A percentile compares a stretch with the other conserved stretches of the same genome.
These are phyloP conservation scores for Pantelozetes paolii DNA, from an alignment of 2,888 invertebrate genomes.

Conservation along the genomic window DNA sequence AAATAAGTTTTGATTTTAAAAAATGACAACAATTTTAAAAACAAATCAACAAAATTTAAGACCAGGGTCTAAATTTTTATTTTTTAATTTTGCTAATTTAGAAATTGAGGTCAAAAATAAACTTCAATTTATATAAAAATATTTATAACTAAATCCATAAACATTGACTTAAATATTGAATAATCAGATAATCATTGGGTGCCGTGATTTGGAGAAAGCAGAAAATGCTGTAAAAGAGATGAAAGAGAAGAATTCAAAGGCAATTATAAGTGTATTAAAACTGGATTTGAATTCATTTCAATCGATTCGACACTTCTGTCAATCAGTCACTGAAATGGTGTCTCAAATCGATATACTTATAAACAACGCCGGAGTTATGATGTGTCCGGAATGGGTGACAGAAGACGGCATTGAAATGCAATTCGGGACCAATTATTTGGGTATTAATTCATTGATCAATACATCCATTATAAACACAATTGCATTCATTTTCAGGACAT, in stretches of 20 bases:
- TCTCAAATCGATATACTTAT: constrained; percentile 44
- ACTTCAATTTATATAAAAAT: too few relatives aligned
- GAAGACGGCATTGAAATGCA: constrained; percentile 46
- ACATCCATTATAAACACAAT: too few relatives aligned
- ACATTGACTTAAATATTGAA: too few relatives aligned
- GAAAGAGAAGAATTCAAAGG: constrained; percentile 34
- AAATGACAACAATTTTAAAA: too few relatives aligned
- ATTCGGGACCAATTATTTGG: constrained; percentile 46
- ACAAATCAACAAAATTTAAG: too few relatives aligned
- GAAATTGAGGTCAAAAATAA: too few relatives aligned
- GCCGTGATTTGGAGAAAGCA: constrained; percentile 50
- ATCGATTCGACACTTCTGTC: constrained; percentile 66
- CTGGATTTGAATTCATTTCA: constrained; percentile 66
- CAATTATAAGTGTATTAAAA: constrained; percentile 28
- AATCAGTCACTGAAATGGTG: constrained; percentile 46
- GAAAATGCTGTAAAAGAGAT: constrained; percentile 49
- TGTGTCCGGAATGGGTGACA: constrained; percentile 36
- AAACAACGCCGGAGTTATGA: constrained; percentile 46
- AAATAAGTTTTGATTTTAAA: too few relatives aligned
- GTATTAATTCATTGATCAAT: too few relatives aligned
- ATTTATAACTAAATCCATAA: too few relatives aligned
- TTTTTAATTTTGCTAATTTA: too few relatives aligned
- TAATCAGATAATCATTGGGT: constrained; percentile 47
- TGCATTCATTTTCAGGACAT: constrained; percentile 43
- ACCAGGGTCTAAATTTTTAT: too few relatives aligned